Evolutionary conservation across 2,797 vertebrate genomes (phyloP).

Genomic region (Amblyraja radiata): DNA sequence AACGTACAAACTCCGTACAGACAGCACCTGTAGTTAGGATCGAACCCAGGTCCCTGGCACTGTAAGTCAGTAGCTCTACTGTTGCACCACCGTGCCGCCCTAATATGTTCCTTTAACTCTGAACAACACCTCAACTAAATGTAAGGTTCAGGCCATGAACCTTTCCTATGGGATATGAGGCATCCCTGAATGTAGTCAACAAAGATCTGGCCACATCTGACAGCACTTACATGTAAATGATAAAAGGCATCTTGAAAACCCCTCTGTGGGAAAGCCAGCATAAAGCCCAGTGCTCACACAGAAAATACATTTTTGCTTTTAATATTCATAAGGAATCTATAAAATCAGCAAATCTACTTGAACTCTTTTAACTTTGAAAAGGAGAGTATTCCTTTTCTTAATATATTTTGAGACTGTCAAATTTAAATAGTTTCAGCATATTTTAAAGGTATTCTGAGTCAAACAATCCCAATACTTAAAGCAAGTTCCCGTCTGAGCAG

Average conservation of each 20-base stretch:
- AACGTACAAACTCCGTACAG: too few relatives aligned
- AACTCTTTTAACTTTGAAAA: constrained; percentile 33
- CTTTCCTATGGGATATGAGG: background rate
- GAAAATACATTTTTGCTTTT: background rate
- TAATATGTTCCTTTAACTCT: background rate
- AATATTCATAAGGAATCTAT: constrained; percentile 33
- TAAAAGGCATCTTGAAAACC: constrained; percentile 10
- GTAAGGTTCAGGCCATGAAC: background rate
- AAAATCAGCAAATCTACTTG: constrained; percentile 26
- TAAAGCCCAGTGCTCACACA: background rate
- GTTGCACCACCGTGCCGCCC: too few relatives aligned
- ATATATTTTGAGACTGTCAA: constrained; percentile 13
- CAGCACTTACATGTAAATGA: background rate
- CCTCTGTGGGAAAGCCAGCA: constrained; percentile 6
- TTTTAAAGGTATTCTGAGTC: background rate
- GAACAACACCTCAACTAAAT: background rate
- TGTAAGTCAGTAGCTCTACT: too few relatives aligned
- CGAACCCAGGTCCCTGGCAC: too few relatives aligned
- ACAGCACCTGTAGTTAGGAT: too few relatives aligned
- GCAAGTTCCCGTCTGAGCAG: constrained; percentile 8
- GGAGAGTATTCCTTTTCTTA: constrained; percentile 25
- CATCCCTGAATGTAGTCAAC: constrained; percentile 1
- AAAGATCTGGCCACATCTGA: background rate
- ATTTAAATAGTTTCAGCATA: constrained; percentile 16
- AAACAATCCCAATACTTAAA: background rate